phyloP scores from a whole-genome alignment of 2,113 vertebrate species.

The Bubo blakistoni region DNA sequence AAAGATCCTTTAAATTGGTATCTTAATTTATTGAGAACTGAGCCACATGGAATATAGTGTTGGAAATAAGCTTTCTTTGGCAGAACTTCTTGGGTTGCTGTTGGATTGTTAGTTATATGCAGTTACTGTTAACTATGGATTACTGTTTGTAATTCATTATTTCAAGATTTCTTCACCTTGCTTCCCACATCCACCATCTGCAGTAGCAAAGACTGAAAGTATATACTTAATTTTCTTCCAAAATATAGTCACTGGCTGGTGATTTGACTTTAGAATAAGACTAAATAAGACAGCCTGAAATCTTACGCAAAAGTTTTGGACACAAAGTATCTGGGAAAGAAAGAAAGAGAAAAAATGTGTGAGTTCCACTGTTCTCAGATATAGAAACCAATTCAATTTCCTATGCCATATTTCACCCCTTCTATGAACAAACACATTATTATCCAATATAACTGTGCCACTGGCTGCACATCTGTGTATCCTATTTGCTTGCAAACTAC shows the following conservation, averaged over 20 bases:
- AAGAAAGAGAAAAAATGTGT: not conserved
- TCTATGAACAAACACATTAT: not conserved
- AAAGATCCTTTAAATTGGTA: not conserved
- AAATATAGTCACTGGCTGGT: not conserved
- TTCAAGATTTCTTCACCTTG: not conserved
- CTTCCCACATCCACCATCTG: not conserved
- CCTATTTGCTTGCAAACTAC: not conserved
- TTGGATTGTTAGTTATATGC: not conserved
- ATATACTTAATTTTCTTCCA: too few relatives aligned
- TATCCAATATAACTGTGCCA: not conserved
- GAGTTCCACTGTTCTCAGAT: not conserved
- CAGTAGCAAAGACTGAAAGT: not conserved
- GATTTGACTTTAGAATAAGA: not conserved
- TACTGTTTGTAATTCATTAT: not conserved
- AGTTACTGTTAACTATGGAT: not conserved
- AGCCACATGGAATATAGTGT: not conserved
- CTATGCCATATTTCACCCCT: not conserved
- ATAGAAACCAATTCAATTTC: not conserved
- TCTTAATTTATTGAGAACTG: not conserved
- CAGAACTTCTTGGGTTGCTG: not conserved
- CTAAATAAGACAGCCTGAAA: not conserved
- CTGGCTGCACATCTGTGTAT: not conserved
- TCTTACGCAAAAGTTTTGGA: not conserved
- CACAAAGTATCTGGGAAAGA: not conserved
- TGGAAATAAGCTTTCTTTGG: not conserved